phyloP scores from a whole-genome alignment of 37 sponge, comb jelly and placozoan genomes.

The Tethya wilhelma region DNA sequence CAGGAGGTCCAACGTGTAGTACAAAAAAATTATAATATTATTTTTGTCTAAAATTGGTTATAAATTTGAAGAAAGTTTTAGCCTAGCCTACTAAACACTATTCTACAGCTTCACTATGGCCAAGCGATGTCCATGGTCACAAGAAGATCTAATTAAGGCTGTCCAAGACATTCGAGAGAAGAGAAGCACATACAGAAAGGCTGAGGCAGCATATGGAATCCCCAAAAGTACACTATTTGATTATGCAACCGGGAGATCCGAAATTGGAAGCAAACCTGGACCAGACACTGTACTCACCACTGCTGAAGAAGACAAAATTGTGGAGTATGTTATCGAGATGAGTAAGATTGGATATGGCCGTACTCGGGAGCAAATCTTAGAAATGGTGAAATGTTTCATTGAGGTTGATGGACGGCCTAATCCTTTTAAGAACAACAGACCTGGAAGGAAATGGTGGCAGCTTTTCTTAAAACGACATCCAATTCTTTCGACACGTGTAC shows the following conservation, averaged over 20 bases:
- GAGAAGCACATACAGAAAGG: too few species aligned
- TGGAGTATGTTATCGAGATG: neutral
- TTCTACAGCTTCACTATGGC: too few species aligned
- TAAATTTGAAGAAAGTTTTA: too few species aligned
- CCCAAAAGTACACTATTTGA: constrained; percentile 43
- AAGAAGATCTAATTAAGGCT: too few species aligned
- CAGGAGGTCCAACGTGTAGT: too few species aligned
- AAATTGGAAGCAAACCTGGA: neutral
- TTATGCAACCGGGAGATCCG: neutral
- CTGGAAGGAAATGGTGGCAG: neutral
- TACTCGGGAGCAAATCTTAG: neutral
- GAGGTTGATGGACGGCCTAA: neutral
- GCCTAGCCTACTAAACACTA: too few species aligned
- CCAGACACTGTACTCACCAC: neutral
- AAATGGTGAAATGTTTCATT: neutral
- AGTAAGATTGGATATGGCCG: neutral
- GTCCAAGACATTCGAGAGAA: too few species aligned
- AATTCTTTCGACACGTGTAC: neutral
- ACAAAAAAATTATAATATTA: too few species aligned
- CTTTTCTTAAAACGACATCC: neutral
- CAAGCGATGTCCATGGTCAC: too few species aligned
- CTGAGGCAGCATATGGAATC: constrained; percentile 26
- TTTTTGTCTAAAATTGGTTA: too few species aligned
- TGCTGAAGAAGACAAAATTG: neutral
- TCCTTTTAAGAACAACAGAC: neutral